Conservation (phyloP, 2,888 invertebrate genomes). For the Calliopum simillimum region DNA sequence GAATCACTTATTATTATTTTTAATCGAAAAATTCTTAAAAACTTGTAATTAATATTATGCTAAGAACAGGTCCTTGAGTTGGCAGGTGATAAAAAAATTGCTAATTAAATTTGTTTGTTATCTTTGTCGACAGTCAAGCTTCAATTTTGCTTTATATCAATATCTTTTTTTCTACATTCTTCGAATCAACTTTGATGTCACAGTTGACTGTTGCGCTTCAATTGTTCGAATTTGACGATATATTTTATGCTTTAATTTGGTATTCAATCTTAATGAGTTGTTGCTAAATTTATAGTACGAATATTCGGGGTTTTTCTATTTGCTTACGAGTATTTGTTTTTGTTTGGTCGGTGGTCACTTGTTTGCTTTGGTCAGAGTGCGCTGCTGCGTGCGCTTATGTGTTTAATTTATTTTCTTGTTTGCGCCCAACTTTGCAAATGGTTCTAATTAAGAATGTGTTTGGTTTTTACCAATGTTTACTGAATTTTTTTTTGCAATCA, state of each 20-base stretch:
- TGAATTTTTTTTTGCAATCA: background rate
- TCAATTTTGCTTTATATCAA: too few relatives aligned
- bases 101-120: too few relatives aligned
- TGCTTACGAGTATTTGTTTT: background rate
- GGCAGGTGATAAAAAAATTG: too few relatives aligned
- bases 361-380: background rate
- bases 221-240: background rate
- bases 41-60: too few relatives aligned
- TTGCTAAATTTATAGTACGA: background rate
- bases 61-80: too few relatives aligned
- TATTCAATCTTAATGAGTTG: background rate
- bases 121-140: too few relatives aligned
- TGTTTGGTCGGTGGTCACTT: background rate
- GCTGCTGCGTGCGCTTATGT: too few relatives aligned
- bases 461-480: background rate
- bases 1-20: too few relatives aligned
- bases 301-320: background rate
- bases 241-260: background rate
- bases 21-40: too few relatives aligned
- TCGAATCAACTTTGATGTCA: constrained; percentile 2
- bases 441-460: constrained; percentile 10
- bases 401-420: background rate
- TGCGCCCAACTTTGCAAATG: background rate
- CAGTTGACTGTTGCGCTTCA: constrained; percentile 1
- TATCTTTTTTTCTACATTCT: background rate